phyloP scores from a whole-genome alignment of 2,888 invertebrate genomes.

The Graphium colonna region DNA sequence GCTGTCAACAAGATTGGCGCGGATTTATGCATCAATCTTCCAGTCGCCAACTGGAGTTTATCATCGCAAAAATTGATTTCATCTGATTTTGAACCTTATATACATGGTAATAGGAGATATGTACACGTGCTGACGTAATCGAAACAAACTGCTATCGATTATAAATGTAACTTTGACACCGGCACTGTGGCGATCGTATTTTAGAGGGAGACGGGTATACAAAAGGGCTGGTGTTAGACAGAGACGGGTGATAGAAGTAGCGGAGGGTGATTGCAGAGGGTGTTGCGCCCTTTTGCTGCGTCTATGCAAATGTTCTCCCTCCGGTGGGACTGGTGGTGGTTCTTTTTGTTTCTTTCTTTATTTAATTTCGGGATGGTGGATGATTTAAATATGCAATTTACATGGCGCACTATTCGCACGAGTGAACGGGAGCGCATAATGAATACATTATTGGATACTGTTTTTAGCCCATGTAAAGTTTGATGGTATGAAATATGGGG shows the following conservation, averaged over 20 bases:
- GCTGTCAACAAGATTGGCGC: constrained; percentile 56
- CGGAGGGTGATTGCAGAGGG: constrained; percentile 73
- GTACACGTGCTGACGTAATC: background rate
- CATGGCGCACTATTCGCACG: constrained; percentile 61
- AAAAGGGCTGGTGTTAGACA: constrained; percentile 33
- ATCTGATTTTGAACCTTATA: constrained; percentile 33
- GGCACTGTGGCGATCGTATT: constrained; percentile 50
- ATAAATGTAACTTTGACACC: constrained; percentile 60
- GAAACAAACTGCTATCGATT: constrained; percentile 29
- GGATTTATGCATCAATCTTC: constrained; percentile 61
- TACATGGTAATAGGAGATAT: rapidly evolving
- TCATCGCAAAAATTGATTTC: constrained; percentile 6
- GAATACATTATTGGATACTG: background rate
- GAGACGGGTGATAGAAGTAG: constrained; percentile 48
- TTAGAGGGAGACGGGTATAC: constrained; percentile 41
- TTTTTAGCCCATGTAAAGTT: constrained; percentile 18
- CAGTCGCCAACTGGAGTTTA: constrained; percentile 32
- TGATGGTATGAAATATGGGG: no score
- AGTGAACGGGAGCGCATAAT: constrained; percentile 24
- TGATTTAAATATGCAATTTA: constrained; percentile 72
- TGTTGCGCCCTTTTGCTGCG: constrained; percentile 59
- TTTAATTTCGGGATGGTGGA: constrained; percentile 76
- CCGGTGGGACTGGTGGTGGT: constrained; percentile 67
- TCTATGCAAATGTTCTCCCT: constrained; percentile 50
- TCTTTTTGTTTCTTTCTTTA: constrained; percentile 70